Evolutionary conservation across 2,797 vertebrate genomes (phyloP).

Genomic region (Bovichtus diacanthus): DNA sequence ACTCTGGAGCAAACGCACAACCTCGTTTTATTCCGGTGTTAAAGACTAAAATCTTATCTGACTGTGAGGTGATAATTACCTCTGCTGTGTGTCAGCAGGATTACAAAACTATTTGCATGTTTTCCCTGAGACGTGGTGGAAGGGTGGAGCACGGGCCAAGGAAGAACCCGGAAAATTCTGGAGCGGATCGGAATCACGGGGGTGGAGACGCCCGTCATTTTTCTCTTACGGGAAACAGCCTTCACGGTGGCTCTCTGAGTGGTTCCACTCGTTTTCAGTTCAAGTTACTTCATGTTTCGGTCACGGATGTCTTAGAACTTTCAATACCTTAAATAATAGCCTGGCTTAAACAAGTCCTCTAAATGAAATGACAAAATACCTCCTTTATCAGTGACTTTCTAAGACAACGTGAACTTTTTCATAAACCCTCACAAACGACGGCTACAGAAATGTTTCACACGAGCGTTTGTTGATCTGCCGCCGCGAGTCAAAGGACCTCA

Average conservation of each 20-base stretch:
- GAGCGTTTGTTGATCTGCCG: not conserved
- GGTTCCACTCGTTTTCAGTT: not conserved
- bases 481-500: not conserved
- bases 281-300: not conserved
- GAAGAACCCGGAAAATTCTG: too few species aligned
- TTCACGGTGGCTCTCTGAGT: too few species aligned
- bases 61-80: not conserved
- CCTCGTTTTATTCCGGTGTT: not conserved
- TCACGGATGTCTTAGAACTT: not conserved
- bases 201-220: too few species aligned
- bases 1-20: not conserved
- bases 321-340: not conserved
- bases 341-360: not conserved
- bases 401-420: too few species aligned
- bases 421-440: too few species aligned
- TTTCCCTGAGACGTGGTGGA: too few species aligned
- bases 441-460: not conserved
- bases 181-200: too few species aligned
- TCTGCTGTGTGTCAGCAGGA: too few species aligned
- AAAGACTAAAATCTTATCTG: constrained; percentile 20
- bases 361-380: too few species aligned
- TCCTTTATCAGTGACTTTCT: not conserved
- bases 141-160: too few species aligned
- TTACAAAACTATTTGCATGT: too few species aligned
- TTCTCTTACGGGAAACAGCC: too few species aligned